A percentile compares a stretch with the other conserved stretches of the same genome.
phyloP scores from a whole-genome alignment of 2,113 vertebrate genomes.

The Sander vitreus region DNA sequence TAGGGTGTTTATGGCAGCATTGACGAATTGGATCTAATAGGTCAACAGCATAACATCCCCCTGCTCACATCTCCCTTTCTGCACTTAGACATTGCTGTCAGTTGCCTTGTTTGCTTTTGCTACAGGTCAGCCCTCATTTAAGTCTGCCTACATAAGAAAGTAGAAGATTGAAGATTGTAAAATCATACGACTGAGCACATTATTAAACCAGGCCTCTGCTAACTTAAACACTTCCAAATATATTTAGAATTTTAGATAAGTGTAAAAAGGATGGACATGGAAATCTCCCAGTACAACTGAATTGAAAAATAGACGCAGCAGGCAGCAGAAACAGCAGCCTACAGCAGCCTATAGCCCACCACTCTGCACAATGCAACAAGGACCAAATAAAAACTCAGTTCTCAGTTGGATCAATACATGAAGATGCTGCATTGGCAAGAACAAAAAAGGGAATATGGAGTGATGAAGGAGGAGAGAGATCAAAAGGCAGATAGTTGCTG shows the following conservation, averaged over 20 bases:
- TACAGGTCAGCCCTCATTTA: too few relatives aligned
- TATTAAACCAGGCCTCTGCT: too few relatives aligned
- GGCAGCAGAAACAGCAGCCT: conserved; percentile 6
- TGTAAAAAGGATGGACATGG: conserved; percentile 14
- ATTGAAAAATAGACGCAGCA: conserved; percentile 11
- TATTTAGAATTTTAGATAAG: conserved; percentile 54
- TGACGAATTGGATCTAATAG: too few relatives aligned
- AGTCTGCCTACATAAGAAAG: too few relatives aligned
- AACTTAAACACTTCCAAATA: too few relatives aligned
- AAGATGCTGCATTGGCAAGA: conserved; percentile 12
- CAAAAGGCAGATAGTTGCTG: conserved; percentile 26
- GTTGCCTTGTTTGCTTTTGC: too few relatives aligned
- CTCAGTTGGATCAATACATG: background rate
- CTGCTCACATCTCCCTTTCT: too few relatives aligned
- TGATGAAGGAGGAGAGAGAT: conserved; percentile 28
- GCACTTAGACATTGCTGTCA: too few relatives aligned
- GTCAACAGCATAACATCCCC: too few relatives aligned
- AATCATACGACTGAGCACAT: too few relatives aligned
- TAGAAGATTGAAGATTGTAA: too few relatives aligned
- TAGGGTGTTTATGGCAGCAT: too few relatives aligned
- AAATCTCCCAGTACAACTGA: background rate
- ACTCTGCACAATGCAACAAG: background rate
- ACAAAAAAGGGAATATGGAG: conserved; percentile 29
- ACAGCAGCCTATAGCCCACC: background rate
- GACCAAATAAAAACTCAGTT: background rate